Evolutionary conservation across 2,797 vertebrate genomes (phyloP), one percentile per base, ranked within the genome.

Genomic region (Cryptoprocta ferox): DNA sequence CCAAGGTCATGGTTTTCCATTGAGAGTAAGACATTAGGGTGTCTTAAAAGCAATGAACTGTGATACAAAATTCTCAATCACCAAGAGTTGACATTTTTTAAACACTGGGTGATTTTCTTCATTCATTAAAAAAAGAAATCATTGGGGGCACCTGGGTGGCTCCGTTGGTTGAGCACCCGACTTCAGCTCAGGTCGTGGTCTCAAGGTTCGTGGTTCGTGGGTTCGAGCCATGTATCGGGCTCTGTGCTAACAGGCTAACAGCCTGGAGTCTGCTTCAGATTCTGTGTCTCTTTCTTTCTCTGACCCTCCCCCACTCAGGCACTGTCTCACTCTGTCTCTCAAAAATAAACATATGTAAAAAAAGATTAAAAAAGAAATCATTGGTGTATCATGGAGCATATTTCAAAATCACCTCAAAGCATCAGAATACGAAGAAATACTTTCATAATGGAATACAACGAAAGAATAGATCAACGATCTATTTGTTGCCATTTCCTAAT

Each of bases 341-440:
- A 42, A 73, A 73, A 73, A 73, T 14, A 39, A 42, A 73, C 30
- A 63, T 30, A 14, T 30, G 2, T 63, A 12, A 63, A 30, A n/a
- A 68, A 32, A 90, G 61, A 2, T 83, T 53, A 56, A 73, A 75
- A 87, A 39, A 80, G n/a, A 48, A 61, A 32, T 48, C 50, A 88
- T 80, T 88, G 28, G 28, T 78, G 11, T 92, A 76, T 81, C 42
- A 70, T 85, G 19, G 48, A 48, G 4, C 3, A 21, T 91, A 87
- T 95, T 96, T 94, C 78, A 73, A 92, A 94, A 75, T 87, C 32
- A 94, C 26, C 13, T 94, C 21, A 39, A 92, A 89, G 48, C 11
- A 73, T 79, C 26, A 68, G 65, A 81, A 70, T 75, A 91, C 75
- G 39, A 92, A 66, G 42, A 91, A 91, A 88, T 86, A 79, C 39